Evolutionary conservation across 2,113 vertebrate species (phyloP).

Genomic region (Laticauda colubrina): DNA sequence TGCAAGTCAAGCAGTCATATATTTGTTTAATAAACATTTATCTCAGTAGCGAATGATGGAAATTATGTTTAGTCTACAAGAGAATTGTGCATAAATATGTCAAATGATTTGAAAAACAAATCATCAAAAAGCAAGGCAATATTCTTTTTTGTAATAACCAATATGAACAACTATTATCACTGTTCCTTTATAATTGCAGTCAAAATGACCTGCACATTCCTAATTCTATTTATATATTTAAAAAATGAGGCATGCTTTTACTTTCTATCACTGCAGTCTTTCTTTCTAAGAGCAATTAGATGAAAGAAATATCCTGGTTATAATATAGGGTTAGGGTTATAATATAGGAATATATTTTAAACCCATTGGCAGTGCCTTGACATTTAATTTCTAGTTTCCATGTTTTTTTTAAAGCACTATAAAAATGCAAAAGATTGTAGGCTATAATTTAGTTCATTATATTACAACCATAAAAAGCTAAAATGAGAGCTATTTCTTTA

Average conservation of each 20-base stretch:
- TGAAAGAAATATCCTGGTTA: background rate
- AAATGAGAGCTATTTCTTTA: slow-evolving; percentile 23
- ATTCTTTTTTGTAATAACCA: background rate
- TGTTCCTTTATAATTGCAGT: background rate
- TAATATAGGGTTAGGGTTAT: background rate
- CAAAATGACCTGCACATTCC: background rate
- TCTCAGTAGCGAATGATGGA: background rate
- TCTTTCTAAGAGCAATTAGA: background rate
- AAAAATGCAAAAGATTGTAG: slow-evolving; percentile 27
- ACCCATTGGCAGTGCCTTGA: background rate
- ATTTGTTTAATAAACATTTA: background rate
- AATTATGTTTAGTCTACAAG: background rate
- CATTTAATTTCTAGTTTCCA: background rate
- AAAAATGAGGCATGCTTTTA: background rate
- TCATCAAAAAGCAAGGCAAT: background rate
- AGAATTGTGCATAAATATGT: background rate
- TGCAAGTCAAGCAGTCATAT: background rate
- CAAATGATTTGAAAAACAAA: background rate
- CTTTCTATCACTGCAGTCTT: background rate
- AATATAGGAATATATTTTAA: slow-evolving; percentile 7
- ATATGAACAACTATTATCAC: background rate
- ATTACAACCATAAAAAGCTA: slow-evolving; percentile 23
- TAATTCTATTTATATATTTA: background rate
- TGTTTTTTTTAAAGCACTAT: background rate
- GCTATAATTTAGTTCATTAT: slow-evolving; percentile 8